These are phyloP conservation scores for Rutilus rutilus DNA, from an alignment of 2,113 vertebrate genomes.

Conservation along the genomic window DNA sequence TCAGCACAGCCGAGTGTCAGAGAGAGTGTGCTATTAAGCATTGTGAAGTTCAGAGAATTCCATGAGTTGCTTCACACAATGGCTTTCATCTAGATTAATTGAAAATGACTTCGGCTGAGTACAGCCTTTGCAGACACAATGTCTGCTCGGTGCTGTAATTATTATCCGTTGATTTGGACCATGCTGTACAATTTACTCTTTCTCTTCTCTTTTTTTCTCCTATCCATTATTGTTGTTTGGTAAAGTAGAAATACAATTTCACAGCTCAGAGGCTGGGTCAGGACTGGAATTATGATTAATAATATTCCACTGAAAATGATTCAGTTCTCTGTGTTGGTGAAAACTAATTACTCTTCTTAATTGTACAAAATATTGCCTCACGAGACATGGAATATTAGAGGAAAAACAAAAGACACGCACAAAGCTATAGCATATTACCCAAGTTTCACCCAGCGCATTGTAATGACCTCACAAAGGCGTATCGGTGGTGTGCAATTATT, in stretches of 20 bases:
- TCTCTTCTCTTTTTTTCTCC: slow-evolving; percentile 59
- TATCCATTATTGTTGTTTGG: slow-evolving; percentile 78
- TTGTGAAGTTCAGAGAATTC: slow-evolving; percentile 47
- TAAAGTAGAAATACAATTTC: slow-evolving; percentile 79
- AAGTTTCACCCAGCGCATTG: background rate
- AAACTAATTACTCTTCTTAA: slow-evolving; percentile 84
- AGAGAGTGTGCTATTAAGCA: background rate
- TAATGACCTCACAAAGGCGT: slow-evolving; percentile 30
- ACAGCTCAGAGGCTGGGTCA: slow-evolving; percentile 75
- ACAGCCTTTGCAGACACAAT: slow-evolving; percentile 63
- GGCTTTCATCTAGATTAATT: slow-evolving; percentile 72
- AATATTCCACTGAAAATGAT: slow-evolving; percentile 74
- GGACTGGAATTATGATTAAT: slow-evolving; percentile 76
- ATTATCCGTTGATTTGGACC: slow-evolving; percentile 66
- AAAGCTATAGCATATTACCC: background rate
- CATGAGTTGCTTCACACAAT: slow-evolving; percentile 65
- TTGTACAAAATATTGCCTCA: slow-evolving; percentile 77
- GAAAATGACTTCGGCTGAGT: slow-evolving; percentile 68
- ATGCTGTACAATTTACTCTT: slow-evolving; percentile 59
- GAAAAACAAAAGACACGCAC: background rate
- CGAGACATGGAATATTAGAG: slow-evolving; percentile 70
- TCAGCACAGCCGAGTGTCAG: slow-evolving; percentile 13
- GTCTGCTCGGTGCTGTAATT: slow-evolving; percentile 64
- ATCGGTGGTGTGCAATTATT: slow-evolving; percentile 14
- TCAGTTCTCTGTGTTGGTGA: slow-evolving; percentile 69